Evolutionary conservation across 2,888 invertebrate species (phyloP), one percentile per base, ranked within the genome.

Genomic region (Corbicula japonica): DNA sequence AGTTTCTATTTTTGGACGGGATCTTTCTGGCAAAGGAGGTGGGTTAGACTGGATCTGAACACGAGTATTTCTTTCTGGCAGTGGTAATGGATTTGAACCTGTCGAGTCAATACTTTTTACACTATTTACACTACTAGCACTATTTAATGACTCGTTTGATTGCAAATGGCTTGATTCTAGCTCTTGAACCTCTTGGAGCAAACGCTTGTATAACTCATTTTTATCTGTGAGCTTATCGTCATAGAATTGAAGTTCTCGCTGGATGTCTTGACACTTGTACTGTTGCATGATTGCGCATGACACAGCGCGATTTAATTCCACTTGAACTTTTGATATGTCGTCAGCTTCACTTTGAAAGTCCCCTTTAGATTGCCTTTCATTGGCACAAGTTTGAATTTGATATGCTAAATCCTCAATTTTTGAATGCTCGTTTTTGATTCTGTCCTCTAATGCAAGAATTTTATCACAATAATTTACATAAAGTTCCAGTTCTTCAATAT

Each of bases 391-490:
- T 30, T 84, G 83, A 32, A 90, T 86, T 58, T 95, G 95, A 78
- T 95, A 95, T 38, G 95, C 95, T 46, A 97, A 91, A 85, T 96
- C 94, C 3, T 96, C 95, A 2, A 97, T 94, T 72, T 95, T 93
- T 91, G 96, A 96, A 91, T 97, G 96, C 91, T 97, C 96, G 73
- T 95, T 95, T 74, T 96, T 95, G 73, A 97, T 93, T 88, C 95
- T 95, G 90, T 96, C 96, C 92, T 97, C 97, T 32, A 97, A 94
- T 66, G 96, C 95, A 30, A 96, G 95, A 61, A 97, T 95, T 92
- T 95, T 96, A 89, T 97, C 97, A 88, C 96, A 94, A 84, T 96
- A 94, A 87, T 96, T 95, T n/a, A 96, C 95, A 93, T 96, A 96
- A 91, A 95, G 95, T 84, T 93, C 93, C 35, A 95, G 84, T 15